Conservation (phyloP, 2,113 vertebrate genomes). For the Danionella cerebrum region DNA sequence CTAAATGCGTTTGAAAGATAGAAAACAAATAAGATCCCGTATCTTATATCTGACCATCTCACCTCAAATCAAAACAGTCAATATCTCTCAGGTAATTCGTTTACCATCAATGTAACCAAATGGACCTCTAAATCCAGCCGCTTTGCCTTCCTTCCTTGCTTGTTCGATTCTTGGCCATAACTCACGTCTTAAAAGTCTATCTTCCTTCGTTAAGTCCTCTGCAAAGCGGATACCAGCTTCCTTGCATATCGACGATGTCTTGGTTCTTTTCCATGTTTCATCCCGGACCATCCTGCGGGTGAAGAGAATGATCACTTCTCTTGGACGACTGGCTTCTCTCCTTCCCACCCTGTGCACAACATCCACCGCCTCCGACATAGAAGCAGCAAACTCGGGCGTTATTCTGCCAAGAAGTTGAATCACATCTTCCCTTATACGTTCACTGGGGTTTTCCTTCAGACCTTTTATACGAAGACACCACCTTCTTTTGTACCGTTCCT, state of each 20-base stretch:
- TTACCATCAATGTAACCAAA: neutral
- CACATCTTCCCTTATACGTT: neutral
- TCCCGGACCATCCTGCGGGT: neutral
- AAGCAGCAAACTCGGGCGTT: neutral
- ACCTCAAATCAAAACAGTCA: neutral
- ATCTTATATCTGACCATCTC: neutral
- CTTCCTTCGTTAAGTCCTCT: neutral
- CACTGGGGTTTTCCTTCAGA: neutral
- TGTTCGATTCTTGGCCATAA: conserved; percentile 8
- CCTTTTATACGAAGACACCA: conserved; percentile 18
- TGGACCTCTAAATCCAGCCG: neutral
- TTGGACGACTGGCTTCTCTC: neutral
- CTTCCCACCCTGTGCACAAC: conserved; percentile 2
- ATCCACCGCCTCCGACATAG: conserved; percentile 5
- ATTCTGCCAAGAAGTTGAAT: conserved; percentile 10
- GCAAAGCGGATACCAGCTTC: conserved; percentile 3
- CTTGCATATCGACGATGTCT: neutral
- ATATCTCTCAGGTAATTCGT: neutral
- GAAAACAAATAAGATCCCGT: neutral
- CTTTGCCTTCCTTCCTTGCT: neutral
- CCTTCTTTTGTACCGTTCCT: conserved; percentile 22
- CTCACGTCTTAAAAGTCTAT: neutral
- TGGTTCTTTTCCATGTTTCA: conserved; percentile 10
- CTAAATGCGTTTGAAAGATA: neutral
- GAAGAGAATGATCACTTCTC: conserved; percentile 12